Evolutionary conservation across 2,888 invertebrate species (phyloP).

Genomic region (Xestia c-nigrum): DNA sequence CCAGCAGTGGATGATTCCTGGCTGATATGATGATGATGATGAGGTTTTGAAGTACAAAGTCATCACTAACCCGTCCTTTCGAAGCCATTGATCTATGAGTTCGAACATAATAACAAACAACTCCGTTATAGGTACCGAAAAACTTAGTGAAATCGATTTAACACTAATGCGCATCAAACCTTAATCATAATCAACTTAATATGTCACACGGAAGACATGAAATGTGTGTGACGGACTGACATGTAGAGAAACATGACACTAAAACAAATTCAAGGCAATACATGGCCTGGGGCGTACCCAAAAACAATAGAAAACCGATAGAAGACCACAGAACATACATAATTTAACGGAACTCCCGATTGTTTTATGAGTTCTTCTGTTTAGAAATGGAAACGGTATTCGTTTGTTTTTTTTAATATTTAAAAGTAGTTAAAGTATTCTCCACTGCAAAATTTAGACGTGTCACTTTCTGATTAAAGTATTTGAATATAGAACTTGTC

Average conservation of each 20-base stretch:
- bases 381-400: constrained; percentile 2
- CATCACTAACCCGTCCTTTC: background rate
- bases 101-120: background rate
- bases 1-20: no score
- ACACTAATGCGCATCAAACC: background rate
- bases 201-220: background rate
- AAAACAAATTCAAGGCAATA: constrained; percentile 26
- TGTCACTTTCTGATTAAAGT: background rate
- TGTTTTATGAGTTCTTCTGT: background rate
- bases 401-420: background rate
- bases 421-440: background rate
- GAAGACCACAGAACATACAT: constrained; percentile 30
- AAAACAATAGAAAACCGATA: constrained; percentile 13
- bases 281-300: constrained; percentile 12
- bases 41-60: background rate
- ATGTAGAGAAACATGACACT: constrained; percentile 32
- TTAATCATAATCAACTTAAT: background rate
- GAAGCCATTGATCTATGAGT: background rate
- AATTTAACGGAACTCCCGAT: constrained; percentile 3
- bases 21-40: background rate
- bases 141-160: background rate
- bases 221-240: constrained; percentile 20
- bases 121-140: background rate
- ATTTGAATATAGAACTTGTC: background rate
- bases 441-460: background rate